Base-by-base conservation (phyloP, 2,888 invertebrate species). In the Adelognathus sp. region DNA sequence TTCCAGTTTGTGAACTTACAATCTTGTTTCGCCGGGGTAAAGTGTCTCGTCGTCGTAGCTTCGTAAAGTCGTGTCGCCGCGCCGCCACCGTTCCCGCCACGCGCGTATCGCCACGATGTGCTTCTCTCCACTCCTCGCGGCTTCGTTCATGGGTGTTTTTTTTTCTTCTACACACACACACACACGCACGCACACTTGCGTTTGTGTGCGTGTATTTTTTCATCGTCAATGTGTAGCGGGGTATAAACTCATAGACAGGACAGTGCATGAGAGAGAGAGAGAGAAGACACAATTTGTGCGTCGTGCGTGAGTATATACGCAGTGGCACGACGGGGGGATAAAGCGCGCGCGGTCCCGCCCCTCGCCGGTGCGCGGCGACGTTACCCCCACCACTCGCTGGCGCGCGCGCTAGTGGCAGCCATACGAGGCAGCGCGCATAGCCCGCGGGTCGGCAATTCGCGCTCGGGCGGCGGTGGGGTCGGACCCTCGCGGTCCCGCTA, bases 181-280 rank as follows among this genome's bases (percentile, higher is more conserved):
- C 58, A 41, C 56, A 36, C 63, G 60, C 60, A 69, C 18, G 76
- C 72, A 52, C 72, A 91, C 89, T 85, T 83, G 90, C 90, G 64
- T 92, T 60, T 92, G 92, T 84, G 92, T 92, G 86, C 92, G 92
- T 76, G 92, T n/a, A n/a, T n/a, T n/a, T n/a, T n/a, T n/a, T n/a
- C n/a, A n/a, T n/a, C n/a, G n/a, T n/a, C n/a, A n/a, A n/a, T n/a
- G n/a, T n/a, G n/a, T n/a, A n/a, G n/a, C n/a, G n/a, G n/a, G n/a
- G n/a, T n/a, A n/a, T n/a, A n/a, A n/a, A n/a, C n/a, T n/a, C n/a
- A n/a, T n/a, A n/a, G n/a, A n/a, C n/a, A n/a, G n/a, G n/a, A n/a
- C n/a, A n/a, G n/a, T n/a, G n/a, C n/a, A n/a, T n/a, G n/a, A n/a
- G n/a, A n/a, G n/a, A n/a, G n/a, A n/a, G n/a, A n/a, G n/a, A n/a